Base-by-base conservation (phyloP, 2,888 invertebrate species). In the Serripes groenlandicus region DNA sequence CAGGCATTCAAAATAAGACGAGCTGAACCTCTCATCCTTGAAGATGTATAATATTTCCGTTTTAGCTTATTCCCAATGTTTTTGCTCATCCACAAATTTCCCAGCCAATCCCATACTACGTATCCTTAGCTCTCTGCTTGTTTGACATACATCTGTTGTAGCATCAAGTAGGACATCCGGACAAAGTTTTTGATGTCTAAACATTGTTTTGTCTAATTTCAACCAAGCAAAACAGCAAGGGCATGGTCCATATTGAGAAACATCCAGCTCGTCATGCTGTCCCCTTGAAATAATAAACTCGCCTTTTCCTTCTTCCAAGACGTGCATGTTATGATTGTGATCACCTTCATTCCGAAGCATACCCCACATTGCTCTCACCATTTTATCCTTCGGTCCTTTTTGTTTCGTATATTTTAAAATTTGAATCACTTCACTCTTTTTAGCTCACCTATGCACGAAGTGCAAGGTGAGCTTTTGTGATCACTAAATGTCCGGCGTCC, bases 41-140 rank as follows among this genome's bases (percentile, higher is more conserved):
- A 49, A 26, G 76, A 76, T 35, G 84, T 74, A 58, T 87, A 87
- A 32, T 84, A 85, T 54, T 78, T 78, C 23, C 87, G 49, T 66
- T 85, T 87, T 58, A 82, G 69, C 30, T 42, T 28, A 34, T 87
- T 87, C 35, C 76, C 77, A 58, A 76, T 69, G 58, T 78, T 83
- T 56, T 80, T 80, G 18, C 49, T 30, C n/a, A 82, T 9, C 84
- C 84, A 87, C 21, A 80, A 64, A 54, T 85, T 83, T 54, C 84
- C 87, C 15, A 86, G 60, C n/a, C 42, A 11, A 15, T 11, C 42
- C 3, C 11, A 2, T 15, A 42, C n/a, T n/a, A n/a, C n/a, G n/a
- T n/a, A 42, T 42, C 15, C 42, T 7, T 11, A 42, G 42, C 42
- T 42, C 42, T 15, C 15, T 42, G 15, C 7, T 7, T 11, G 42